Evolutionary conservation across 2,888 invertebrate genomes (phyloP).

Genomic region (Lithophane semibrunnea): DNA sequence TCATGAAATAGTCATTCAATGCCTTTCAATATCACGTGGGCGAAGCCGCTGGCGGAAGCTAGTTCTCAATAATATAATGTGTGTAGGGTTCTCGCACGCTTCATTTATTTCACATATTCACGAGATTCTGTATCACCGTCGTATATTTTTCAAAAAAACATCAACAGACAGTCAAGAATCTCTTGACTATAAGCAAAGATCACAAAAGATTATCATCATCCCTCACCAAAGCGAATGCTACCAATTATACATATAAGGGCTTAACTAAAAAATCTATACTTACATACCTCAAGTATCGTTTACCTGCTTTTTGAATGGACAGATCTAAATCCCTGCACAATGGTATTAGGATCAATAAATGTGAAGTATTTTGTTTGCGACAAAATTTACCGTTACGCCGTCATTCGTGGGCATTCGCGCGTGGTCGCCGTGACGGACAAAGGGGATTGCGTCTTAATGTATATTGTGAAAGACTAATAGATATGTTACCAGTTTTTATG

Average conservation of each 20-base stretch:
- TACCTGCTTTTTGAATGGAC: constrained; percentile 85
- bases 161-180: constrained; percentile 62
- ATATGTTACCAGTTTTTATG: constrained; percentile 51
- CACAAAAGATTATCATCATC: constrained; percentile 80
- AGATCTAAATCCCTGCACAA: constrained; percentile 82
- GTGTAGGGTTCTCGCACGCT: constrained; percentile 4
- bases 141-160: constrained; percentile 48
- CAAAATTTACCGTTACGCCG: constrained; percentile 85
- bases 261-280: constrained; percentile 73
- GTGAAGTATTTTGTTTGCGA: constrained; percentile 82
- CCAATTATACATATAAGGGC: constrained; percentile 75
- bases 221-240: constrained; percentile 78
- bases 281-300: constrained; percentile 76
- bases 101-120: constrained; percentile 15
- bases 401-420: constrained; percentile 76
- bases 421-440: constrained; percentile 73
- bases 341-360: constrained; percentile 80
- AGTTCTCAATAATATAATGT: not conserved
- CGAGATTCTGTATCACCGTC: constrained; percentile 14
- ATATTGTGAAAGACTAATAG: constrained; percentile 59
- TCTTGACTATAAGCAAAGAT: constrained; percentile 65
- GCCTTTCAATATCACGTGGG: too few relatives aligned
- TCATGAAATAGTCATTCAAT: too few relatives aligned
- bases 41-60: too few relatives aligned
- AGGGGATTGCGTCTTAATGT: constrained; percentile 71